Conservation (phyloP, 2,113 vertebrate species). For the Parus major region DNA sequence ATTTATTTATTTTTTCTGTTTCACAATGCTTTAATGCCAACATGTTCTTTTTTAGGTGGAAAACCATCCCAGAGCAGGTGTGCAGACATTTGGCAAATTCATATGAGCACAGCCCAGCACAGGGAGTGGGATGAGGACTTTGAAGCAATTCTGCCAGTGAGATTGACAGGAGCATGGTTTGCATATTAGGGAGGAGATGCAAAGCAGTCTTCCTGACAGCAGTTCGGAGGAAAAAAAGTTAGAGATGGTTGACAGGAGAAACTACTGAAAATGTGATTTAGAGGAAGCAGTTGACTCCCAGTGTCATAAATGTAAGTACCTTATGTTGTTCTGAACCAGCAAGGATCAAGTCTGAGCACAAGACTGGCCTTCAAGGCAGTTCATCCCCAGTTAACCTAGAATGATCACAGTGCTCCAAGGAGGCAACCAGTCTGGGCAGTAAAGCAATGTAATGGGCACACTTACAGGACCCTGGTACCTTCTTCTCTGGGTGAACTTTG, state of each 20-base stretch:
- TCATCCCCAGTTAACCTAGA: not conserved
- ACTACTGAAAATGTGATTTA: not conserved
- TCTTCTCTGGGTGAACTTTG: not conserved
- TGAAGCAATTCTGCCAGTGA: not conserved
- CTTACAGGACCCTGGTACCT: not conserved
- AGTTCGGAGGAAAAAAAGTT: not conserved
- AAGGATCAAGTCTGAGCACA: not conserved
- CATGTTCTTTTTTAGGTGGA: not conserved
- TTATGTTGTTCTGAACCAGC: not conserved
- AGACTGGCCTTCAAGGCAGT: not conserved
- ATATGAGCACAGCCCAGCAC: accelerated
- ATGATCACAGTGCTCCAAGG: not conserved
- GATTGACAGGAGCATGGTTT: not conserved
- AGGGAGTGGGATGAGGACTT: not conserved
- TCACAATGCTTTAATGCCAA: not conserved
- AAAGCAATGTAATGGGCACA: not conserved
- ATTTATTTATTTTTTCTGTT: not conserved
- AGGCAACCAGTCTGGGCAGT: accelerated
- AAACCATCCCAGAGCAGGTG: not conserved
- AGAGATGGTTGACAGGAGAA: not conserved
- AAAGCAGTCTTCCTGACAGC: not conserved
- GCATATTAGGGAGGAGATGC: not conserved
- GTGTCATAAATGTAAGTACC: not conserved
- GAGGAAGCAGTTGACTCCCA: not conserved
- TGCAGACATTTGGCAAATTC: not conserved